Evolutionary conservation across 1,140 invertebrate species (phyloP), one percentile per base, ranked within the genome.

Genomic region (Cydia strobilella): DNA sequence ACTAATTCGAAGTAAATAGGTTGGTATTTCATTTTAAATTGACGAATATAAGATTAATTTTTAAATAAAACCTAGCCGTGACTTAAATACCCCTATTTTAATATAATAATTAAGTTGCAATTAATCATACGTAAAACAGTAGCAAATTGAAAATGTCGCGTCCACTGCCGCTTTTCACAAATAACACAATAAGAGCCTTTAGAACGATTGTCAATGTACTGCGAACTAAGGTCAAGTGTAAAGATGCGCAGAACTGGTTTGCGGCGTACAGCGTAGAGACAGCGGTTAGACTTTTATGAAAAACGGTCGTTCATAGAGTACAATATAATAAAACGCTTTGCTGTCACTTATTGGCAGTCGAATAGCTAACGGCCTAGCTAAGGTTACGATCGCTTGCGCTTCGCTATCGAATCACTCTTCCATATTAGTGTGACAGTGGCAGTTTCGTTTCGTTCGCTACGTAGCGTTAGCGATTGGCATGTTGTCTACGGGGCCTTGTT

Each of bases 181-280:
- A n/a, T 31, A 69, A 35, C 15, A 31, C 6, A 66, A 13, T 4
- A 18, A 42, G 13, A 18, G 15, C 9, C 25, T 35, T 35, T n/a
- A 66, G 27, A 18, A 39, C 65, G 18, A 42, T 35, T 75, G 66
- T 79, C 82, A 77, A 82, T 88, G 86, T 76, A 89, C 35, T 42
- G 39, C 59, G 72, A 77, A 79, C 63, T 75, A 79, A 81, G 84
- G 84, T 86, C 84, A 87, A 74, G 76, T 83, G 77, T 88, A 85
- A 85, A 84, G 90, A 91, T 88, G 89, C 74, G 76, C 66, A 51
- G 75, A 85, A 88, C 88, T 54, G 79, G 88, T 91, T 91, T 74
- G n/a, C 25, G 80, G 72, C 77, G 75, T 76, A 82, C 77, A 74
- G 25, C n/a, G 71, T 88, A 86, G 89, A 88, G 86, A 90, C 89